phyloP scores from a whole-genome alignment of 2,113 vertebrate species.

The Barnardius zonarius region DNA sequence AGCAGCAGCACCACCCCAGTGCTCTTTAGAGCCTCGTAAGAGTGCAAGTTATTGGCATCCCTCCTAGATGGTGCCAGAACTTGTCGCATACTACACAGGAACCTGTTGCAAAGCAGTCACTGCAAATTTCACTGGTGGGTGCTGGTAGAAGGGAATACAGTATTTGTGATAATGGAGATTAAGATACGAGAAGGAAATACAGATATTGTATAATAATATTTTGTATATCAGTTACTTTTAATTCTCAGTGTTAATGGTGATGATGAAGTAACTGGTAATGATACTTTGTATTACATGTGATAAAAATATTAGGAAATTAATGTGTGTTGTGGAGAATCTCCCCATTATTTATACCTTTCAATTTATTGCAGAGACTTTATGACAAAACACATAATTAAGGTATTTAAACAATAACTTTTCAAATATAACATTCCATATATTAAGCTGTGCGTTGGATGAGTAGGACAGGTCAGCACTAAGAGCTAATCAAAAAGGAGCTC shows the following conservation, averaged over 20 bases:
- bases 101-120: background rate
- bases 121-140: background rate
- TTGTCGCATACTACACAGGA: background rate
- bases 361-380: background rate
- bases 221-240: background rate
- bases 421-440: background rate
- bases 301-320: background rate
- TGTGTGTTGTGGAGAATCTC: background rate
- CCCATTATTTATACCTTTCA: background rate
- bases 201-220: background rate
- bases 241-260: background rate
- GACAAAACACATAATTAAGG: background rate
- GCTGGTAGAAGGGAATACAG: background rate
- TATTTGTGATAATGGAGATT: background rate
- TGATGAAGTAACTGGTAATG: background rate
- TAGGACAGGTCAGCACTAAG: background rate
- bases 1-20: background rate
- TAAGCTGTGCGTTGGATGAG: background rate
- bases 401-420: background rate
- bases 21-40: background rate
- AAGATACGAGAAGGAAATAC: background rate
- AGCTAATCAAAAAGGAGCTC: background rate
- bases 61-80: background rate
- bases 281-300: background rate
- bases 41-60: accelerated